A percentile compares a stretch with the other conserved stretches of the same genome.
phyloP scores from a whole-genome alignment of 37 sponge, comb jelly and placozoan species.

The Beroe forskalii region DNA sequence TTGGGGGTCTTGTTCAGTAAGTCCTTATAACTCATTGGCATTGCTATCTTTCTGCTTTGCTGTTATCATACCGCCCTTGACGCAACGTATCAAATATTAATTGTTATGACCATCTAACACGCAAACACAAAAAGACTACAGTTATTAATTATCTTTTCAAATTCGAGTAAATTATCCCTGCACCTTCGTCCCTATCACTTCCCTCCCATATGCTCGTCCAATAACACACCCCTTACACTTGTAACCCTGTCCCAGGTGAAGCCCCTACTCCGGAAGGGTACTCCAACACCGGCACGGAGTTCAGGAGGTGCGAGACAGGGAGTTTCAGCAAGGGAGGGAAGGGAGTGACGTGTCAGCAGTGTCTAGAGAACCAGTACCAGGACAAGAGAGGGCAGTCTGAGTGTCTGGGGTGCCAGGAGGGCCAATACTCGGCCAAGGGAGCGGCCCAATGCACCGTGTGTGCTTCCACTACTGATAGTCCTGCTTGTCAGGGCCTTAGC shows the following conservation, averaged over 20 bases:
- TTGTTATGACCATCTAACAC: too few relatives aligned
- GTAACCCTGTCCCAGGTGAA: not conserved
- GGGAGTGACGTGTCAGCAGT: not conserved
- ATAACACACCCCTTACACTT: too few relatives aligned
- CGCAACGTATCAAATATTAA: too few relatives aligned
- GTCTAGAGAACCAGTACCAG: constrained; percentile 25
- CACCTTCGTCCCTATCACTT: too few relatives aligned
- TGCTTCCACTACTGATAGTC: not conserved
- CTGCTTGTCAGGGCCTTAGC: not conserved
- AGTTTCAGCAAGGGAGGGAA: constrained; percentile 9
- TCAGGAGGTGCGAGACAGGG: not conserved
- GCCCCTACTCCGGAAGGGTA: not conserved
- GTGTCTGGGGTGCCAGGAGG: not conserved
- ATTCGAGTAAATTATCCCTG: too few relatives aligned
- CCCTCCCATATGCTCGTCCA: too few relatives aligned
- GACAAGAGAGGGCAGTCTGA: not conserved
- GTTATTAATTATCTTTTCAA: too few relatives aligned
- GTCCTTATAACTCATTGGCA: too few relatives aligned
- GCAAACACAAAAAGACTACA: too few relatives aligned
- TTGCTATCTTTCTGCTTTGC: too few relatives aligned
- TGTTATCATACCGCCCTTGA: too few relatives aligned
- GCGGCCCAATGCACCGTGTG: not conserved
- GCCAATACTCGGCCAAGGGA: not conserved
- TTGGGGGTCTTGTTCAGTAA: not conserved
- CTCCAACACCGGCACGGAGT: not conserved